These are phyloP conservation scores for Tineola bisselliella DNA, from an alignment of 2,888 invertebrate genomes.

Conservation along the genomic window DNA sequence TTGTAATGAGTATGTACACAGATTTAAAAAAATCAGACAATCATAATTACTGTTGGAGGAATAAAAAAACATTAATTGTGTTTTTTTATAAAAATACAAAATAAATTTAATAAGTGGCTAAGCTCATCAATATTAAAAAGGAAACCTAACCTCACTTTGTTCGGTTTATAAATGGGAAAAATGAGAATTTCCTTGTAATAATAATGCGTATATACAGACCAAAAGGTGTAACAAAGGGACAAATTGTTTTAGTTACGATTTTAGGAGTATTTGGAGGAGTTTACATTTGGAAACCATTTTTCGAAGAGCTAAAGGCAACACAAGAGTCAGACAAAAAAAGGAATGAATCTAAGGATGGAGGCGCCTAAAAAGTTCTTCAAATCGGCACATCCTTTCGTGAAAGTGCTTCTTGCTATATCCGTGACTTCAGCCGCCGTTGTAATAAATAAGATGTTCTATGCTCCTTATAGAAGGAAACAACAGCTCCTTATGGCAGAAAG, in stretches of 20 bases:
- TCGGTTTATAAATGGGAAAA: no score
- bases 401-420: conserved; percentile 35
- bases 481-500: conserved; percentile 38
- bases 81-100: no score
- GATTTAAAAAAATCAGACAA: no score
- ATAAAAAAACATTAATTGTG: no score
- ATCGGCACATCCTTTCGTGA: conserved; percentile 38
- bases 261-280: conserved; percentile 54
- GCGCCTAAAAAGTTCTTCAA: conserved; percentile 27
- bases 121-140: not conserved
- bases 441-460: conserved; percentile 31
- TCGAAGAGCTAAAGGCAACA: conserved; percentile 30
- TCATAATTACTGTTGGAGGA: no score
- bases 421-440: conserved; percentile 37
- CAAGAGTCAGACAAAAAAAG: conserved; percentile 14
- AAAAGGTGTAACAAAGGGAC: conserved; percentile 41
- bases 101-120: no score
- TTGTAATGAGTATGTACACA: no score
- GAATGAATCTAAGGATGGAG: conserved; percentile 29
- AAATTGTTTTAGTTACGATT: conserved; percentile 43
- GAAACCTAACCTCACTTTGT: not conserved
- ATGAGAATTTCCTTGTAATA: no score
- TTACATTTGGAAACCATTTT: conserved; percentile 63
- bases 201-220: conserved; percentile 41
- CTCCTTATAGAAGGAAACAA: conserved; percentile 32